Conservation (phyloP, 2,113 vertebrate genomes). For the Ceuthmochares aereus region DNA sequence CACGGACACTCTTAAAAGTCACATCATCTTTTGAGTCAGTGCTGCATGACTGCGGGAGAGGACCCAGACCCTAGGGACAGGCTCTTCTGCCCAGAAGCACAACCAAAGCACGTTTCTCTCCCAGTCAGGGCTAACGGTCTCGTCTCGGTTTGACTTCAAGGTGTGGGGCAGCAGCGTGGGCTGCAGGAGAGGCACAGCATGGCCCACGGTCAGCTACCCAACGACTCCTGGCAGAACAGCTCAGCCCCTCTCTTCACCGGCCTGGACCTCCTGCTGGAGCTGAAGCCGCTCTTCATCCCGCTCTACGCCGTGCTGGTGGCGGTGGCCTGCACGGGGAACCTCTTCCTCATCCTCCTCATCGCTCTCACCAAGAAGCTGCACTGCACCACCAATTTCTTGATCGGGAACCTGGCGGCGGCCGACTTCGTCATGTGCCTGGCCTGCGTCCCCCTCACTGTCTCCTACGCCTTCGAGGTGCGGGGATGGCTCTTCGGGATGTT, state of each 20-base stretch:
- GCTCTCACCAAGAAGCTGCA: slow-evolving; percentile 86
- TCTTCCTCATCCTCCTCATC: slow-evolving; percentile 86
- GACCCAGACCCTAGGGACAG: rapidly evolving
- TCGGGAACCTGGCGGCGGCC: slow-evolving; percentile 84
- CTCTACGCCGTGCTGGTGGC: slow-evolving; percentile 81
- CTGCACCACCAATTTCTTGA: slow-evolving; percentile 89
- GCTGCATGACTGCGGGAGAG: rapidly evolving
- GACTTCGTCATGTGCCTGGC: slow-evolving; percentile 89
- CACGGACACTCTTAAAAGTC: background rate
- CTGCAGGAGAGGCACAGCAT: background rate
- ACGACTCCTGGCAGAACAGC: slow-evolving; percentile 45
- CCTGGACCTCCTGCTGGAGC: slow-evolving; percentile 81
- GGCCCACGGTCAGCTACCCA: background rate
- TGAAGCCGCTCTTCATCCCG: slow-evolving; percentile 86
- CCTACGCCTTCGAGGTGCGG: slow-evolving; percentile 84
- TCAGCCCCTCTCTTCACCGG: slow-evolving; percentile 75
- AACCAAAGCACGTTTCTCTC: rapidly evolving
- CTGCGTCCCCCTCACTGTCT: slow-evolving; percentile 85
- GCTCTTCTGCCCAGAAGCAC: background rate
- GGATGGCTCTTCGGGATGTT: slow-evolving; percentile 86
- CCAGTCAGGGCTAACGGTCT: background rate
- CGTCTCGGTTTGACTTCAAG: rapidly evolving
- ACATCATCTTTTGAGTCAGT: too few species aligned
- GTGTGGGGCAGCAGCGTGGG: rapidly evolving
- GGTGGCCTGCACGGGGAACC: slow-evolving; percentile 83